Conservation (phyloP, 2,113 vertebrate species). For the Sinosuthora webbiana region DNA sequence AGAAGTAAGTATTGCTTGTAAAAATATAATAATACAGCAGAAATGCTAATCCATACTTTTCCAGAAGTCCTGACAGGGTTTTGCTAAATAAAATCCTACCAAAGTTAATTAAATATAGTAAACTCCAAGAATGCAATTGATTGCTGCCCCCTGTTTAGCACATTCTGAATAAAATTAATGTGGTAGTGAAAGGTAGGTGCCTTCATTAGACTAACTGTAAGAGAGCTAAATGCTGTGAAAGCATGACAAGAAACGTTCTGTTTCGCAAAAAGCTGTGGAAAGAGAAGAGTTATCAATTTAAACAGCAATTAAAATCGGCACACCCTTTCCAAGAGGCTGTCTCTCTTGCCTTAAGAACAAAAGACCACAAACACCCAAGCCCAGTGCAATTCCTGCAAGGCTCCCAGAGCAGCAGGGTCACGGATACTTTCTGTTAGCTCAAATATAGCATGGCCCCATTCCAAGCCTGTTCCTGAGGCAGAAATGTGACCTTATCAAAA, state of each 20-base stretch:
- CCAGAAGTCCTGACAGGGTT: background rate
- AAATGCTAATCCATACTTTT: background rate
- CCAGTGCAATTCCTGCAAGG: background rate
- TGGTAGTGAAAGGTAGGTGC: background rate
- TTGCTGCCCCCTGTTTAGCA: background rate
- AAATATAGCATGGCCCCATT: slow-evolving; percentile 5
- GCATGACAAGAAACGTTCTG: background rate
- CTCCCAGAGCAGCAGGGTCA: background rate
- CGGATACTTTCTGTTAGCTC: background rate
- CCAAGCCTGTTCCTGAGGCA: background rate
- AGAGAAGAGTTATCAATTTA: background rate
- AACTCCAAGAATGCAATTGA: background rate
- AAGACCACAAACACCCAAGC: background rate
- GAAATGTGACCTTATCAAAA: slow-evolving; percentile 28
- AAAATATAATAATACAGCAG: background rate
- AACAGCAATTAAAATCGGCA: background rate
- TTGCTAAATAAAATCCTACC: background rate
- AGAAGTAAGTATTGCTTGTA: background rate
- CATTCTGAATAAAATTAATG: background rate
- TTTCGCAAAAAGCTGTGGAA: background rate
- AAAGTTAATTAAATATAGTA: background rate
- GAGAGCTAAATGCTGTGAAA: background rate
- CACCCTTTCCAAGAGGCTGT: background rate
- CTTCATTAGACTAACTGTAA: background rate
- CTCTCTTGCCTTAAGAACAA: background rate